Conservation (phyloP, 2,113 vertebrate species). For the Seriola aureovittata region DNA sequence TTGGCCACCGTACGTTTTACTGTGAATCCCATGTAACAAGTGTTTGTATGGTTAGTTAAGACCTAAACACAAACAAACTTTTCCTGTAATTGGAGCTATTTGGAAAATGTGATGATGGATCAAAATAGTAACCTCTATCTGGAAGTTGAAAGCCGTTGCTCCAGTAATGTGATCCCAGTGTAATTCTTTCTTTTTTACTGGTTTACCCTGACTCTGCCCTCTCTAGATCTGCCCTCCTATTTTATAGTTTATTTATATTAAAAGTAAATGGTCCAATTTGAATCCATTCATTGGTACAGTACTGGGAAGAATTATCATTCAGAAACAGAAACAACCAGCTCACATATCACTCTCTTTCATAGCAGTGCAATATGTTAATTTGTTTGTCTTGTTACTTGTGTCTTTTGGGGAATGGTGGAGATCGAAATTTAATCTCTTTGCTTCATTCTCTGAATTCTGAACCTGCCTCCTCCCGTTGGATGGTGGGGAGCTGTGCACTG, state of each 20-base stretch:
- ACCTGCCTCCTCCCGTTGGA: not conserved
- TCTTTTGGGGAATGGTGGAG: conserved; percentile 21
- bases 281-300: not conserved
- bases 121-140: not conserved
- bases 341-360: not conserved
- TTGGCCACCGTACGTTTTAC: not conserved
- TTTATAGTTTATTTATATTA: too few species aligned
- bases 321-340: not conserved
- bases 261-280: not conserved
- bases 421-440: conserved; percentile 24
- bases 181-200: not conserved
- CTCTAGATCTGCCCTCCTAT: not conserved
- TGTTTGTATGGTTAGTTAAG: not conserved
- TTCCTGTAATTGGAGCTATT: not conserved
- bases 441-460: conserved; percentile 5
- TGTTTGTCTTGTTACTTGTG: conserved; percentile 36
- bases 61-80: not conserved
- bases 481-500: not conserved
- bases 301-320: not conserved
- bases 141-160: not conserved
- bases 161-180: not conserved
- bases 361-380: conserved; percentile 2
- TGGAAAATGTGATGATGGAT: not conserved
- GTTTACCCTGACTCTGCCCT: not conserved
- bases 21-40: not conserved